Base-by-base conservation (phyloP, 2,113 vertebrate genomes). In the Redunca redunca region DNA sequence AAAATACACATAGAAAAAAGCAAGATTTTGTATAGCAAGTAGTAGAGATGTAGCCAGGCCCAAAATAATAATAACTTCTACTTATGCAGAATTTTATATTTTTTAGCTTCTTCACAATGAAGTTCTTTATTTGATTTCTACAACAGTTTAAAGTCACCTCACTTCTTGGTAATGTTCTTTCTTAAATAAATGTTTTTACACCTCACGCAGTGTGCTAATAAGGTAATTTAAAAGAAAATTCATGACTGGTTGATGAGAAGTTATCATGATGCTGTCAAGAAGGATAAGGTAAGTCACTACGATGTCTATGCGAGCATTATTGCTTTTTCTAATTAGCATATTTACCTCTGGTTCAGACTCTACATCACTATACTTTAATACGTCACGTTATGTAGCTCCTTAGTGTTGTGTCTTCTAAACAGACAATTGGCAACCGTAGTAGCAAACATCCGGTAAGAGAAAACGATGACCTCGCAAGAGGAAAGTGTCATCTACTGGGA, bases 381-480 rank as follows among this genome's bases (percentile, higher is more conserved):
- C 30, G 48, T 81, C 67, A 94, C 74, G 97, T 97, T 91, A 93
- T 67, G 89, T 89, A 14, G 4, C 48, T 98, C 77, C 89, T 98
- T 96, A 92, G 81, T 80, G 43, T 96, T 94, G 82, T 87, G 21
- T 88, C 95, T 97, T 97, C 87, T 90, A 97, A 98, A 96, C 0
- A 98, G 93, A 97, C 88, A 53, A 91, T n/a, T 98, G 98, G 97
- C 92, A 96, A 93, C 48, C n/a, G 21, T 60, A 98, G 82, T 46
- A 94, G 92, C 94, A 97, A 96, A 97, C 90, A 98, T 96, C 43
- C 50, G 0, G 40, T 15, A 60, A 95, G 93, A 98, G 85, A 94
- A 98, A 98, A 96, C 97, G 46, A 97, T 36, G 94, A 90, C 90
- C 93, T 98, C 81, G 0, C 96, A 98, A 97, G 91, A 98, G 86